A percentile compares a stretch with the other conserved stretches of the same genome.
phyloP scores from a whole-genome alignment of 2,888 invertebrate genomes.

The Andrena fulva region DNA sequence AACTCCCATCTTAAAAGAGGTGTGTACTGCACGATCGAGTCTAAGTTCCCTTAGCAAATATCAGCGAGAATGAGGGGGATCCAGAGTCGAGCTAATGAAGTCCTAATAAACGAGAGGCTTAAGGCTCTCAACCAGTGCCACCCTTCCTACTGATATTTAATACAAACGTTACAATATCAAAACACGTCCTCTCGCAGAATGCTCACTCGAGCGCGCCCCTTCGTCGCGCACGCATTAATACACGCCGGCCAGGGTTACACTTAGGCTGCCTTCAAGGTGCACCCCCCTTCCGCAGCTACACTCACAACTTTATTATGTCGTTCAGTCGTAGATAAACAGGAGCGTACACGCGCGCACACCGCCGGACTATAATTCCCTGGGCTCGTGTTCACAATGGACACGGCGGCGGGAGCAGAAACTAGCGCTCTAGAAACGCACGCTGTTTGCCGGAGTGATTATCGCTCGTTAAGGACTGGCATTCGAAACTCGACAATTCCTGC shows the following conservation, averaged over 20 bases:
- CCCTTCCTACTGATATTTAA: slow-evolving; percentile 77
- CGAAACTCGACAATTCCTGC: slow-evolving; percentile 63
- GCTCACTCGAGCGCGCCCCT: slow-evolving; percentile 74
- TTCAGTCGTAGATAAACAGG: slow-evolving; percentile 33
- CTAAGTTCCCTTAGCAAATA: neutral
- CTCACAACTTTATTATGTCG: slow-evolving; percentile 2
- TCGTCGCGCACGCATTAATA: slow-evolving; percentile 50
- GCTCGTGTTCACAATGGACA: slow-evolving; percentile 40
- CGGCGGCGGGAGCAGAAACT: slow-evolving; percentile 45
- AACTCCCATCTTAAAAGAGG: too few species aligned
- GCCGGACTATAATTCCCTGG: slow-evolving; percentile 20
- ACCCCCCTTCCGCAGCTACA: slow-evolving; percentile 17
- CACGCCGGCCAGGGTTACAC: slow-evolving; percentile 41
- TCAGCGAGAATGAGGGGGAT: slow-evolving; percentile 32
- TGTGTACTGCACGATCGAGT: neutral
- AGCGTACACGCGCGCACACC: neutral
- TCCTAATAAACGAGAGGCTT: slow-evolving; percentile 65
- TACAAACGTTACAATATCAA: slow-evolving; percentile 81
- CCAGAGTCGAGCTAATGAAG: slow-evolving; percentile 59
- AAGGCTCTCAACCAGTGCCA: slow-evolving; percentile 35
- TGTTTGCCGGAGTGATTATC: slow-evolving; percentile 79
- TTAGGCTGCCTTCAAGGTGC: slow-evolving; percentile 43
- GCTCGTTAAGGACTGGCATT: slow-evolving; percentile 75
- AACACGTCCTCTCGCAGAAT: slow-evolving; percentile 73
- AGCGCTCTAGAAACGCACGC: slow-evolving; percentile 56